phyloP scores from a whole-genome alignment of 2,113 vertebrate species.

The Rattus norvegicus region GRCr8 NC_086022.1:136342001-136342500 shows the following conservation, averaged over 20 bases:
- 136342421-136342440: background rate
- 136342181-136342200: background rate
- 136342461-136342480: background rate
- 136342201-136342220: background rate
- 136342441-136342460: background rate
- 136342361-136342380: background rate
- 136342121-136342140: accelerated
- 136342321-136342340: background rate
- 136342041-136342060: background rate
- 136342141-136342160: background rate
- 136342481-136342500: background rate
- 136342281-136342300: background rate
- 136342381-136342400: background rate
- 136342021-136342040: background rate
- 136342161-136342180: background rate
- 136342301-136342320: background rate
- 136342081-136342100: background rate
- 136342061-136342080: background rate
- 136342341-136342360: background rate
- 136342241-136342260: background rate
- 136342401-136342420: background rate
- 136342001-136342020: background rate
- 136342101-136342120: background rate
- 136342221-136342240: background rate
- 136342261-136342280: background rate